These are phyloP conservation scores for Pomatorhinus ruficollis DNA, from an alignment of 2,113 vertebrate genomes.

Conservation along the genomic window DNA sequence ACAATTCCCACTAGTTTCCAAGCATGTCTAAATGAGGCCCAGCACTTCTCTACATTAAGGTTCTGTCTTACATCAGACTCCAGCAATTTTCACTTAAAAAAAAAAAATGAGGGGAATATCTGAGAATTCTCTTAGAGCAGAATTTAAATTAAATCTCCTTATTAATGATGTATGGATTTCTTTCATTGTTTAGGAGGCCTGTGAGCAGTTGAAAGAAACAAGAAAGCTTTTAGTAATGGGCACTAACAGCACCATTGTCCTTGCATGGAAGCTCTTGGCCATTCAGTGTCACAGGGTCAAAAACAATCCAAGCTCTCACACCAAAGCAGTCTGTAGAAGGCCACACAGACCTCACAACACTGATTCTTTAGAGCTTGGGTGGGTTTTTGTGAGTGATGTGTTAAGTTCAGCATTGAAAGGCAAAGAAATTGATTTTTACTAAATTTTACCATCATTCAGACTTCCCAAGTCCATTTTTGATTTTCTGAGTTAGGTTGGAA, in stretches of 20 bases:
- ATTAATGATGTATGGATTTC: constrained; percentile 66
- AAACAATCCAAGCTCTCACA: constrained; percentile 61
- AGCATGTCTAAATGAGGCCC: not conserved
- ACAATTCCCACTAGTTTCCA: not conserved
- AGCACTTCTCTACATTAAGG: not conserved
- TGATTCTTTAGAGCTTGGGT: constrained; percentile 31
- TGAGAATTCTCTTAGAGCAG: constrained; percentile 39
- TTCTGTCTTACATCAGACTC: constrained; percentile 34
- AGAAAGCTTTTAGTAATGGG: constrained; percentile 60
- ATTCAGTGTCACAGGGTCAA: constrained; percentile 65
- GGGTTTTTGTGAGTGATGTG: constrained; percentile 20
- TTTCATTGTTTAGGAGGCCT: constrained; percentile 59
- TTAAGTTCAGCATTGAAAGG: not conserved
- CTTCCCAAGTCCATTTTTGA: not conserved
- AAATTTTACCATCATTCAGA: not conserved
- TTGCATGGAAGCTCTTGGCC: constrained; percentile 59
- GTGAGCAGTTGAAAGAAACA: constrained; percentile 62
- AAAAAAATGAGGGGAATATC: not conserved
- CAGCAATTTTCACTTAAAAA: not conserved
- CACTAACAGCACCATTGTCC: constrained; percentile 67
- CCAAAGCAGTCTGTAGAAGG: constrained; percentile 49
- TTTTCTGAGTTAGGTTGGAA: not conserved
- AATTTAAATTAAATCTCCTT: constrained; percentile 63
- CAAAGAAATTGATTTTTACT: constrained; percentile 29
- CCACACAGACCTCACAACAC: constrained; percentile 41